A percentile compares a stretch with the other conserved stretches of the same genome.
Evolutionary conservation across 2,888 invertebrate species (phyloP).

Genomic region (Drosophila acutilabella): DNA sequence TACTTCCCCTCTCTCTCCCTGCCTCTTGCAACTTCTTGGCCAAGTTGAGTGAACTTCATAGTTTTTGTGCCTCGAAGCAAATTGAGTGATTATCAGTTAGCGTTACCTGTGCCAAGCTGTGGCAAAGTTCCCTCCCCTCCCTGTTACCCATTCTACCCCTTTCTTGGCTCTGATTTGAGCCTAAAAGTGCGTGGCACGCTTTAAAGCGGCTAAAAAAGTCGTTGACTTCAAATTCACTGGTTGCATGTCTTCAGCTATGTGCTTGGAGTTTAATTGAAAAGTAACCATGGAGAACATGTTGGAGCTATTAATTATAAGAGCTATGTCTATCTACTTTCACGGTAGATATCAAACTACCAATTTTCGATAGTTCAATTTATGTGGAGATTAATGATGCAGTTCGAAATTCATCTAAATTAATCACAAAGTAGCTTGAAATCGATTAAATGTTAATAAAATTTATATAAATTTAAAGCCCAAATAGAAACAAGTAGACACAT

Average conservation of each 20-base stretch:
- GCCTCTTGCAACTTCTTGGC: slow-evolving; percentile 9
- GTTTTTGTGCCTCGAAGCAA: slow-evolving; percentile 69
- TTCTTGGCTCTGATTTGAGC: slow-evolving; percentile 25
- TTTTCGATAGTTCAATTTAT: slow-evolving; percentile 2
- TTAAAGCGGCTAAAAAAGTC: slow-evolving; percentile 27
- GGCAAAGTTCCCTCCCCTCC: slow-evolving; percentile 3
- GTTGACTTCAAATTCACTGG: slow-evolving; percentile 31
- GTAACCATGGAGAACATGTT: slow-evolving; percentile 39
- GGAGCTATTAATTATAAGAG: slow-evolving; percentile 42
- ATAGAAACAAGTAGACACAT: no score
- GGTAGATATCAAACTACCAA: slow-evolving; percentile 6
- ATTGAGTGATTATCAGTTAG: slow-evolving; percentile 80
- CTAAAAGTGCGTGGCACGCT: slow-evolving; percentile 60
- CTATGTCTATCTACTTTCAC: slow-evolving; percentile 9
- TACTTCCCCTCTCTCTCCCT: neutral
- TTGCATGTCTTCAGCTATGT: slow-evolving; percentile 4
- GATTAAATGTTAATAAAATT: neutral
- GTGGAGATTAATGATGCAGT: slow-evolving; percentile 22
- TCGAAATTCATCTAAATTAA: neutral
- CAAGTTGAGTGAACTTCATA: slow-evolving; percentile 75
- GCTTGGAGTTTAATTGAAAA: slow-evolving; percentile 44
- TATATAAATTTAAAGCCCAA: no score
- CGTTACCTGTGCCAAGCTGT: slow-evolving; percentile 59
- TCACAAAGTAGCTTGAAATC: slow-evolving; percentile 10
- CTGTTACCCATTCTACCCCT: neutral